Base-by-base conservation (phyloP, 2,888 invertebrate species). In the Pachliopta kotzebuea region DNA sequence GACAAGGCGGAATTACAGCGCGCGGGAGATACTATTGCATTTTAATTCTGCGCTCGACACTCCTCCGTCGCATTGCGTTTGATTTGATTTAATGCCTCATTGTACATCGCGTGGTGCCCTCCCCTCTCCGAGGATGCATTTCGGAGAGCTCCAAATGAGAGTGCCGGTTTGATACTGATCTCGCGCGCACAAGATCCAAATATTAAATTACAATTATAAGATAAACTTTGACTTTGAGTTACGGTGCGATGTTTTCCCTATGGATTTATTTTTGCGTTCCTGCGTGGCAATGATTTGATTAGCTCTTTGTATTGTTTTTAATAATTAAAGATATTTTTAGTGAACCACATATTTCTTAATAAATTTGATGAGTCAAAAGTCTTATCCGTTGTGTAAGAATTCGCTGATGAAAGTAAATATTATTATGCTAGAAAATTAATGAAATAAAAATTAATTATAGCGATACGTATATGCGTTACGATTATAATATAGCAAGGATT, bases 1-100 rank as follows among this genome's bases (percentile, higher is more conserved):
- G 89, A 86, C 88, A 88, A 87, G 83, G 83, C 85, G 80, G 86
- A 80, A 87, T 88, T 89, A 88, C 83, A 76, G 81, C 81, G 76
- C 78, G 79, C 76, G 71, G 79, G 78, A 81, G 79, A 86, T 89
- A 88, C 90, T 90, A 90, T 87, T 89, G 90, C 88, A 83, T 90
- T 90, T 90, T 90, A 90, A 90, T 90, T 88, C 84, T 76, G 80
- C 76, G 72, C 76, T 73, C 75, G 81, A 77, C 88, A 86, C 90
- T 84, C 89, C 88, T 83, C 83, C 80, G 82, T 85, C 83, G 85
- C 83, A 82, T 84, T 87, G 84, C 78, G 79, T 83, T 81, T 83
- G 78, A 82, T 81, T 84, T 88, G 86, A 90, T 90, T 88, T 89
- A 90, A 77, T 81, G 81, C 76, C 80, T 84, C 83, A 87, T 90